phyloP scores from a whole-genome alignment of 2,113 vertebrate genomes.

The Myocastor coypus region DNA sequence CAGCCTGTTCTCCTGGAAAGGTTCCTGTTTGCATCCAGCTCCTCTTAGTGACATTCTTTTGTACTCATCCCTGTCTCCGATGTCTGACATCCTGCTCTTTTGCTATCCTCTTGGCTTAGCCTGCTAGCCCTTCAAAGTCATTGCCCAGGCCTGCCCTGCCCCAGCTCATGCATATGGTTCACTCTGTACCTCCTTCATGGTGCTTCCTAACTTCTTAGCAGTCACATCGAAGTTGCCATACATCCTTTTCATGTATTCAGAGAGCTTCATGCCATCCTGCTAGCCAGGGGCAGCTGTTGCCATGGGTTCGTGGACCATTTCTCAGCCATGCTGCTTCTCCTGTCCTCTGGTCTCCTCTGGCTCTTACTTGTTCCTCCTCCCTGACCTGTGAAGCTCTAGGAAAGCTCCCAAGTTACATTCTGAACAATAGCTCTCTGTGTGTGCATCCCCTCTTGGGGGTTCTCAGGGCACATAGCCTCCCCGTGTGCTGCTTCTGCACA shows the following conservation, averaged over 20 bases:
- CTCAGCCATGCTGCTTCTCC: background rate
- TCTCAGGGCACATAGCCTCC: background rate
- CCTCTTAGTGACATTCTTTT: background rate
- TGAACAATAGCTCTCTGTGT: background rate
- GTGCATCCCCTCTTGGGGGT: background rate
- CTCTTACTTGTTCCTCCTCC: background rate
- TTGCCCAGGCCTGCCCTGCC: background rate
- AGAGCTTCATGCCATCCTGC: background rate
- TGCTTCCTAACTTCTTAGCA: background rate
- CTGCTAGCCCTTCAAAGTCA: background rate
- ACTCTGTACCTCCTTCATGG: background rate
- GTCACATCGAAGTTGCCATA: background rate
- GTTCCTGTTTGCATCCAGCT: background rate
- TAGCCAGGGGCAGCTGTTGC: background rate
- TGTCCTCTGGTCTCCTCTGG: background rate
- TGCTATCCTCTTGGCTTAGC: background rate
- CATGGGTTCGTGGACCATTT: background rate
- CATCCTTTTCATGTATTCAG: accelerated
- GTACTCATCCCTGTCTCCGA: too few species aligned
- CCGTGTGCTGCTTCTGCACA: background rate
- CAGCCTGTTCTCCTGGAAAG: too few species aligned
- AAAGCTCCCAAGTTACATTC: background rate
- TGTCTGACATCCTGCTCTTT: background rate
- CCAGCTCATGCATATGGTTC: too few species aligned
- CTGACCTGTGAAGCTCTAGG: too few species aligned